Base-by-base conservation (phyloP, 2,113 vertebrate genomes). In the Lathamus discolor region DNA sequence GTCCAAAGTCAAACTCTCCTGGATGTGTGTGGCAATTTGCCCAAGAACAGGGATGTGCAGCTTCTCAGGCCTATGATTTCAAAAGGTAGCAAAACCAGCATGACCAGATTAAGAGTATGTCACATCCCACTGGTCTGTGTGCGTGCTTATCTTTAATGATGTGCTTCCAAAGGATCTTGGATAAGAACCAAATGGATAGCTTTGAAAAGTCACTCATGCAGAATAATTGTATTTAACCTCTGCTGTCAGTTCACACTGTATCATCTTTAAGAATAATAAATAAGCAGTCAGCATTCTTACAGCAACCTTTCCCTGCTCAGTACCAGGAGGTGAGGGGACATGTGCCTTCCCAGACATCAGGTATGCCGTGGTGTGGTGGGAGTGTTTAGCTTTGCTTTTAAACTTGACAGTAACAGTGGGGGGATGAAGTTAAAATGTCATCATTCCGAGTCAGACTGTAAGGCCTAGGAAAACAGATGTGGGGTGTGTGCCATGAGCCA, bases 401-500 rank as follows among this genome's bases (percentile, higher is more conserved):
- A 79, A 66, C 91, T 91, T 94, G 95, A 92, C 6, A 0, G 96
- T 96, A 95, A 93, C 93, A 74, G 83, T 59, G 67, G 51, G 73
- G 88, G 64, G 55, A 78, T 28, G 74, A 94, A 92, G 82, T 86
- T 90, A 75, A 97, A 97, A 93, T 33, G 63, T 29, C 72, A 44
- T 93, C 75, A 83, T 82, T 89, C 92, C 13, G 41, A 91, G 76
- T 92, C 95, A 93, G 77, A 86, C 66, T n/a, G 84, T 81, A 93
- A 94, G 63, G 64, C 61, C 88, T 92, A 94, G 81, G 90, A 96
- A 97, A 97, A 95, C 95, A 97, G 93, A 97, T 96, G 91, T 91
- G 95, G 86, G 82, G 69, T 90, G 74, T 82, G 78, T 86, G 87
- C 75, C 83, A 48, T 83, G 76, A 93, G 96, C 94, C 94, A 95